These are phyloP conservation scores for Okamejei kenojei DNA, from an alignment of 2,797 vertebrate species.

Conservation along the genomic window DNA sequence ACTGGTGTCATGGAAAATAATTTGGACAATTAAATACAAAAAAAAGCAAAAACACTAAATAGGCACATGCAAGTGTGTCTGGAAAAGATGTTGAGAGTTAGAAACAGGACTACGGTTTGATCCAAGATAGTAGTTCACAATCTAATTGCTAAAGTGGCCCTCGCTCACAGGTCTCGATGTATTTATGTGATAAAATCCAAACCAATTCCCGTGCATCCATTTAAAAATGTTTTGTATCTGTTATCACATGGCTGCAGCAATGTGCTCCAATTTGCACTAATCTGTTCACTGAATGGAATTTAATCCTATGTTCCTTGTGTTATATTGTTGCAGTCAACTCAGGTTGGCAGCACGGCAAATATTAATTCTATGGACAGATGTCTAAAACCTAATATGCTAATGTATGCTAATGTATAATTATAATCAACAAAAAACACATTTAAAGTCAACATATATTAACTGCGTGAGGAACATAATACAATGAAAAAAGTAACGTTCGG, in stretches of 20 bases:
- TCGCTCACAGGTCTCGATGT: no score
- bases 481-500: background rate
- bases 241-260: no score
- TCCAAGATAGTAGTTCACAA: no score
- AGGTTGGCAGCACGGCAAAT: background rate
- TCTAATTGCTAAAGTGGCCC: no score
- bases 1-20: background rate
- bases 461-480: background rate
- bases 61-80: background rate
- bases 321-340: background rate
- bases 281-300: background rate
- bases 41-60: background rate
- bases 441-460: conserved; percentile 17
- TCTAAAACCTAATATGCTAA: background rate
- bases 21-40: background rate
- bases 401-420: background rate
- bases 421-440: background rate
- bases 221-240: no score
- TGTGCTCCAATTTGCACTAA: background rate
- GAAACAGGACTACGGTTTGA: no score
- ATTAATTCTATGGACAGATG: background rate
- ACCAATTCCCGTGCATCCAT: no score
- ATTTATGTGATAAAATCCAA: no score
- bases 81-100: background rate
- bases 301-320: background rate